Evolutionary conservation across 2,797 vertebrate genomes (phyloP), one percentile per base, ranked within the genome.

Genomic region (Cirrhinus mrigala): DNA sequence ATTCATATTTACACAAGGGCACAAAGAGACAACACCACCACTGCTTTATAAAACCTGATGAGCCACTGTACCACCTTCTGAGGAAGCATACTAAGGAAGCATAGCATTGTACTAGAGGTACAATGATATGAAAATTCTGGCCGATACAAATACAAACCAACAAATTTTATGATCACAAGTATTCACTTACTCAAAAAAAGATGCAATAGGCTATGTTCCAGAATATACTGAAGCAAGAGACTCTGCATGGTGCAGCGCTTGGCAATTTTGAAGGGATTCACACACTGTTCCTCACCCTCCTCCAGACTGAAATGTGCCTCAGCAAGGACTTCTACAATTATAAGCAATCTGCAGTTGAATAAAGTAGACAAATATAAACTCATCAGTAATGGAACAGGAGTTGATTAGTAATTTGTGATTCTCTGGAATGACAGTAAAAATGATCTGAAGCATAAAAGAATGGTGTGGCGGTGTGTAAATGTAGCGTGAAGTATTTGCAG

Each of bases 401-500:
- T 44, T 68, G 16, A 46, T 77, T 68, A 68, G 27, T 54, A 76
- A 76, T 83, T 66, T 76, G 46, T 76, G 46, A 68, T 76, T 83
- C 44, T 82, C 81, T 66, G 58, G 8, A 76, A 76, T 54, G 58
- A 76, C 46, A 48, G 58, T 54, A 40, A 64, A 54, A 56, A 29
- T 64, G 33, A 56, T 56, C 50, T 69, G 46, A 69, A 60, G 15
- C 64, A 81, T 69, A 70, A 70, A 54, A 6, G 46, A 64, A 75
- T 16, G 46, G 8, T 44, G 29, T 15, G 48, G 29, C 58, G 54
- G 46, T 52, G 71, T 76, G 71, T 54, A 66, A 83, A 83, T 76
- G 71, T 76, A 75, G 58, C 71, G 6, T 83, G 73, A 68, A 77
- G 44, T 75, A 75, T 83, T 83, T 68, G 70, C 20, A 64, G 69